phyloP scores from a whole-genome alignment of 2,113 vertebrate genomes.

The Oxygymnocypris stewartii region DNA sequence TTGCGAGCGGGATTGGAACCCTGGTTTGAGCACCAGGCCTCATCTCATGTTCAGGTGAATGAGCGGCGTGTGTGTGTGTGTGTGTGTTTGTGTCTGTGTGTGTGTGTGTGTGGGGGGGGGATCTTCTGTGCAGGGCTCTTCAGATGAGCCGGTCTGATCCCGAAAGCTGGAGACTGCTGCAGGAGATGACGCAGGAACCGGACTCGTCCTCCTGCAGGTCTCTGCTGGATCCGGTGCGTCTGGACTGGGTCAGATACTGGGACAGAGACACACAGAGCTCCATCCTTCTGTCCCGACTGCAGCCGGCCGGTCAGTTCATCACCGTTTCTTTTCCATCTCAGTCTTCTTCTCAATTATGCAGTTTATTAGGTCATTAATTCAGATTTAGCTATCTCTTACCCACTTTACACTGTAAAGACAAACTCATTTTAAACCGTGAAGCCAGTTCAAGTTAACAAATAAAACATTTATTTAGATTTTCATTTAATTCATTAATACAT shows the following conservation, averaged over 20 bases:
- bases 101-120: too few relatives aligned
- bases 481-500: too few relatives aligned
- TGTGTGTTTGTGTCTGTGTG: too few relatives aligned
- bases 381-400: too few relatives aligned
- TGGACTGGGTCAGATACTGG: slow-evolving; percentile 91
- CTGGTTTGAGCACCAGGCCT: too few relatives aligned
- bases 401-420: too few relatives aligned
- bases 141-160: slow-evolving; percentile 56
- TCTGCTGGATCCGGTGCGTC: slow-evolving; percentile 69
- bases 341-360: too few relatives aligned
- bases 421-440: too few relatives aligned
- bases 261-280: slow-evolving; percentile 73
- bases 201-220: slow-evolving; percentile 7
- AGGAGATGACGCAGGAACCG: slow-evolving; percentile 50
- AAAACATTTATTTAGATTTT: too few relatives aligned
- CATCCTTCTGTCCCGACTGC: slow-evolving; percentile 79
- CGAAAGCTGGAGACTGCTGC: slow-evolving; percentile 53
- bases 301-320: slow-evolving; percentile 71
- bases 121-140: slow-evolving; percentile 50
- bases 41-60: background rate
- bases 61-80: background rate
- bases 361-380: too few relatives aligned
- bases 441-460: too few relatives aligned
- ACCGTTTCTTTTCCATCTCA: too few relatives aligned
- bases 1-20: background rate